These are phyloP conservation scores for Nymphalis c-album DNA, from an alignment of 2,888 invertebrate species.

Conservation along the genomic window DNA sequence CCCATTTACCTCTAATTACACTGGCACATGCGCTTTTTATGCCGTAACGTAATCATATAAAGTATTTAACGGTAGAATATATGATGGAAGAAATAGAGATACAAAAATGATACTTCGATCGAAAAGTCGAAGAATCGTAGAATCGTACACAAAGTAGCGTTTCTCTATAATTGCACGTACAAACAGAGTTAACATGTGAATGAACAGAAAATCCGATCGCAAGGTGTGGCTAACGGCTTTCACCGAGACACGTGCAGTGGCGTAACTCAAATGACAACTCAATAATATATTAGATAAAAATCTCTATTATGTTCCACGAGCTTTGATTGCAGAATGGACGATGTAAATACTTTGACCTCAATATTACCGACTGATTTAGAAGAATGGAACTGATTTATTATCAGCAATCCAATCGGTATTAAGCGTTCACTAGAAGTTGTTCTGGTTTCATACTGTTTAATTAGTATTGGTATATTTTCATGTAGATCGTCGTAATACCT, in stretches of 20 bases:
- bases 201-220: constrained; percentile 45
- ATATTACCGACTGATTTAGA: constrained; percentile 2
- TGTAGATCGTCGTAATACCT: too few species aligned
- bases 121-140: neutral
- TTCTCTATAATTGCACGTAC: constrained; percentile 10
- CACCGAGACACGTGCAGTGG: constrained; percentile 36
- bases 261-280: constrained; percentile 39
- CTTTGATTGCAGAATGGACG: constrained; percentile 5
- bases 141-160: neutral
- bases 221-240: constrained; percentile 48
- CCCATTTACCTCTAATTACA: too few species aligned
- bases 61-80: too few species aligned
- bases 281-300: constrained; percentile 21
- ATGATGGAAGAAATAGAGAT: neutral
- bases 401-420: neutral
- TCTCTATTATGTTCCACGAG: constrained; percentile 1
- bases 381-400: neutral
- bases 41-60: too few species aligned
- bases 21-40: too few species aligned
- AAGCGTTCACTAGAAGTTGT: neutral
- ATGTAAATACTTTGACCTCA: constrained; percentile 13
- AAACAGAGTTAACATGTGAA: constrained; percentile 35
- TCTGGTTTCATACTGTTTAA: neutral
- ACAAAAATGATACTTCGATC: constrained; percentile 45
- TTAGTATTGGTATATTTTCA: neutral